Conservation (phyloP, 2,113 vertebrate genomes). For the Acanthisitta chloris region DNA sequence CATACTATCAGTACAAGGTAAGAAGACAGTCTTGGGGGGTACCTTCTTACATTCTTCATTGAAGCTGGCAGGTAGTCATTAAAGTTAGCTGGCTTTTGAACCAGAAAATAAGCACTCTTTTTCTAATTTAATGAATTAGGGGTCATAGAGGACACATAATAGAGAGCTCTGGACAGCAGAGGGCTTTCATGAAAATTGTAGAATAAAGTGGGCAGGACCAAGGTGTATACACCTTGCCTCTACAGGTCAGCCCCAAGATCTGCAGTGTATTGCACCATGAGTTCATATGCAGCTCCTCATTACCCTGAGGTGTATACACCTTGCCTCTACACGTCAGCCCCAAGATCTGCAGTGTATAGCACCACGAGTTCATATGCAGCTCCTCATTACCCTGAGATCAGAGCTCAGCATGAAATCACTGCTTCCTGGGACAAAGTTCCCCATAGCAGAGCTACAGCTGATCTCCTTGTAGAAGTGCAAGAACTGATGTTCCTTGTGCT, state of each 20-base stretch:
- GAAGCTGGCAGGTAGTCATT: background rate
- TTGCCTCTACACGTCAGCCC: accelerated
- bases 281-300: background rate
- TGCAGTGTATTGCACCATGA: background rate
- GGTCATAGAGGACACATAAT: background rate
- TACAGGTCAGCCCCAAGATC: accelerated
- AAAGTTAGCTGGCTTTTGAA: background rate
- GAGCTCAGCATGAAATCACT: background rate
- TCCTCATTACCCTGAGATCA: background rate
- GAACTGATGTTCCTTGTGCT: background rate
- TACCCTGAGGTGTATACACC: background rate
- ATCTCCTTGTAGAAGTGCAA: background rate
- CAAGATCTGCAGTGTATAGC: background rate
- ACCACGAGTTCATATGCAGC: background rate
- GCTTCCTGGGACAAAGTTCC: background rate
- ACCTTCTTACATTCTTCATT: background rate
- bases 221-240: background rate
- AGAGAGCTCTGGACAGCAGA: background rate
- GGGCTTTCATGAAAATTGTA: background rate
- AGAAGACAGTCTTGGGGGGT: background rate
- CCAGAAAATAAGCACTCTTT: background rate
- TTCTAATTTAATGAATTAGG: background rate
- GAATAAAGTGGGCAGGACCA: background rate
- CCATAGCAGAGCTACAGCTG: background rate
- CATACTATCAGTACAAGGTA: background rate